phyloP scores from a whole-genome alignment of 2,888 invertebrate species.

The Bellardia bayeri region DNA sequence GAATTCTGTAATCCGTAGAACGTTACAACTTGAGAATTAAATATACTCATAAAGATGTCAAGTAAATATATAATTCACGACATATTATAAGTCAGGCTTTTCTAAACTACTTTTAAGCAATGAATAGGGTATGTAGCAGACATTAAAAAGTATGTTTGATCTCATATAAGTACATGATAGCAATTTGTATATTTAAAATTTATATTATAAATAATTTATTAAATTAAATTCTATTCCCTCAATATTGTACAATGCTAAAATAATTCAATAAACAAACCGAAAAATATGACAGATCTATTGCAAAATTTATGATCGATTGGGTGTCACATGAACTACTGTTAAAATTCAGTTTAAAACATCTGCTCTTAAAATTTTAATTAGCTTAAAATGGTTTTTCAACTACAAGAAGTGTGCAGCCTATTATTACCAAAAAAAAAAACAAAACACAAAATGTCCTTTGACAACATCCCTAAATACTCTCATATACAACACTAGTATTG shows the following conservation, averaged over 20 bases:
- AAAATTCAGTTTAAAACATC: conserved; percentile 48
- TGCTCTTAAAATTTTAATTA: conserved; percentile 64
- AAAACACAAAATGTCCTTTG: conserved; percentile 38
- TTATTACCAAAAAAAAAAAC: not conserved
- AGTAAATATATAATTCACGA: no score
- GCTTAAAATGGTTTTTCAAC: conserved; percentile 42
- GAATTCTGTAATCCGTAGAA: no score
- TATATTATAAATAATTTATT: no score
- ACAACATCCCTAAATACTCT: conserved; percentile 28
- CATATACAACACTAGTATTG: not conserved
- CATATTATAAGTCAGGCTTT: no score
- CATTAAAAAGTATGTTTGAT: no score
- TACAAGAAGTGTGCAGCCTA: conserved; percentile 16
- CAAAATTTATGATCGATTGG: conserved; percentile 60
- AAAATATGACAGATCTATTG: conserved; percentile 46
- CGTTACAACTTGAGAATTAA: no score
- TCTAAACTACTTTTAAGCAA: no score
- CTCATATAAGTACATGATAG: no score
- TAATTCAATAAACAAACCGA: not conserved
- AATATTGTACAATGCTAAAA: not conserved
- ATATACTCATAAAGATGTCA: no score
- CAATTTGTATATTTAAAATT: no score
- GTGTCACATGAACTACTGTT: conserved; percentile 39
- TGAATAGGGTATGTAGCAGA: no score
- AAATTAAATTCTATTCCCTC: not conserved